Conservation (phyloP, 2,888 invertebrate genomes). For the Metellina segmentata region DNA sequence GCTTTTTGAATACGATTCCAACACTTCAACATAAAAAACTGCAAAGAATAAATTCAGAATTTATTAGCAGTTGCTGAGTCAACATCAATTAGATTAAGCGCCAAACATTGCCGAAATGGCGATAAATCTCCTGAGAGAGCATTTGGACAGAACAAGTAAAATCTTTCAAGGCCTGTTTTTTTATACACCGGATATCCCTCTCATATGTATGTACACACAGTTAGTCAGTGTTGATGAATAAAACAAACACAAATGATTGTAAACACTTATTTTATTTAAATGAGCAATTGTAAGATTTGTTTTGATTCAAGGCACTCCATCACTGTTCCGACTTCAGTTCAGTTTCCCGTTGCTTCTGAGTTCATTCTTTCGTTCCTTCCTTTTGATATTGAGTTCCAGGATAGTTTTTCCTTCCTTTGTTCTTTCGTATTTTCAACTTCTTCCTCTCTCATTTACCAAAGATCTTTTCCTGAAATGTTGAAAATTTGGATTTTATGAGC, state of each 20-base stretch:
- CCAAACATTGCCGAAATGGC: too few relatives aligned
- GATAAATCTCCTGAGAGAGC: too few relatives aligned
- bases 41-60: too few relatives aligned
- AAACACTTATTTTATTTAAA: constrained; percentile 19
- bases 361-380: background rate
- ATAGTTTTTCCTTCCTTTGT: background rate
- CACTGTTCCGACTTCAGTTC: background rate
- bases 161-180: too few relatives aligned
- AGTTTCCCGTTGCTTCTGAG: background rate
- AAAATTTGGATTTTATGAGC: background rate
- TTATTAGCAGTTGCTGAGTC: too few relatives aligned
- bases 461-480: background rate
- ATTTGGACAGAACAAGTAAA: too few relatives aligned
- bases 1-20: too few relatives aligned
- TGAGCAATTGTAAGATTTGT: constrained; percentile 28
- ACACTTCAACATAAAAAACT: too few relatives aligned
- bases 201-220: too few relatives aligned
- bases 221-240: background rate
- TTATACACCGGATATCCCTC: too few relatives aligned
- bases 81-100: too few relatives aligned
- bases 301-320: constrained; percentile 11
- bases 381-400: too few relatives aligned
- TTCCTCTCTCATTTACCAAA: background rate
- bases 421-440: background rate
- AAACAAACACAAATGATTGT: background rate